Conservation (phyloP, 1,140 invertebrate species). For the Melanaphis sacchari region DNA sequence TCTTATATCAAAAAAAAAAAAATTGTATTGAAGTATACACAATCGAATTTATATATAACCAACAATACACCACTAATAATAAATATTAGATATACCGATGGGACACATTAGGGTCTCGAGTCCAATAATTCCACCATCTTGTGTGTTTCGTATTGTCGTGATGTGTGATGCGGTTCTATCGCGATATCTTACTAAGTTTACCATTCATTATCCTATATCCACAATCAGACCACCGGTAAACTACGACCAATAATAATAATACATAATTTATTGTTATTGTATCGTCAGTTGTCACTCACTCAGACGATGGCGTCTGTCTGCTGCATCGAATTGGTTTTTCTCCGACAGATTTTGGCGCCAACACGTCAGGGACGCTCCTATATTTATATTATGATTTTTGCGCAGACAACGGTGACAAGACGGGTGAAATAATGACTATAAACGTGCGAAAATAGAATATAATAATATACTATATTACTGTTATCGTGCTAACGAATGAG, state of each 20-base stretch:
- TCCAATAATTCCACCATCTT: not conserved
- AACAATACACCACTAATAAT: not conserved
- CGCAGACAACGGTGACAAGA: not conserved
- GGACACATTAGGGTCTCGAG: not conserved
- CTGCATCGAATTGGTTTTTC: not conserved
- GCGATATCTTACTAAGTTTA: not conserved
- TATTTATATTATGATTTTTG: conserved; percentile 2
- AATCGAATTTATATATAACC: not conserved
- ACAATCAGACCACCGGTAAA: not conserved
- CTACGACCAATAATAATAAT: not conserved
- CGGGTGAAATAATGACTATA: not conserved
- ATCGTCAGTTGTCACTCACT: not conserved
- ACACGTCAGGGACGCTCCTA: not conserved
- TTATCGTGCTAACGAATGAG: not conserved
- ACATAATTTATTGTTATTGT: not conserved
- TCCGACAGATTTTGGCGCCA: not conserved
- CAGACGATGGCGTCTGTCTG: not conserved
- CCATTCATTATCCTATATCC: not conserved
- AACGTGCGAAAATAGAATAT: not conserved
- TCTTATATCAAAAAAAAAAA: not conserved
- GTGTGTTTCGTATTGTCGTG: not conserved
- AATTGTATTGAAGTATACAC: not conserved
- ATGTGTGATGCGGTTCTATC: not conserved
- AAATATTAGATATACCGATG: not conserved
- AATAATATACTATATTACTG: not conserved